A percentile compares a stretch with the other conserved stretches of the same genome.
These are phyloP conservation scores for Crocidura indochinensis DNA, from an alignment of 2,797 vertebrate species.

Conservation along the genomic window DNA sequence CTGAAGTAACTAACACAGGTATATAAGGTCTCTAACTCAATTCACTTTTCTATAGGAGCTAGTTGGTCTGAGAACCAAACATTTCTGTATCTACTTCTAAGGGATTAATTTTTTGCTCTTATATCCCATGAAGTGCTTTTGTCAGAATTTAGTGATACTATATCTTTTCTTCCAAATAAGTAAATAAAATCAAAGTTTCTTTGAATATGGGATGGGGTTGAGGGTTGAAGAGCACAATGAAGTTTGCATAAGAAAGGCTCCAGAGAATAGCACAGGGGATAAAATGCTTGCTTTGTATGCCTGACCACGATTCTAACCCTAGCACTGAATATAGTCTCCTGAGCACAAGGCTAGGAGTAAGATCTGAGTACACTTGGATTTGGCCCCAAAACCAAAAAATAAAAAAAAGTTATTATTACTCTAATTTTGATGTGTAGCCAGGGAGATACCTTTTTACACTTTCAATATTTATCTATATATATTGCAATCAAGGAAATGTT, in stretches of 20 bases:
- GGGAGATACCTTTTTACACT: background rate
- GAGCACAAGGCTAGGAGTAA: too few species aligned
- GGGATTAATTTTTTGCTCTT: background rate
- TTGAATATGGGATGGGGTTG: background rate
- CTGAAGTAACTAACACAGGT: background rate
- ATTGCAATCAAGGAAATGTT: too few species aligned
- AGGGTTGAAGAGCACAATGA: too few species aligned
- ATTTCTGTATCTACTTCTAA: background rate
- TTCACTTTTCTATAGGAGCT: background rate
- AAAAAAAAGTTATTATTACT: background rate
- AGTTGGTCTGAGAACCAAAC: background rate
- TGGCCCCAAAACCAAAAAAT: too few species aligned
- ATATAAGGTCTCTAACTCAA: background rate
- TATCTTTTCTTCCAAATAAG: constrained; percentile 11
- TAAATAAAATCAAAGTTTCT: constrained; percentile 10
- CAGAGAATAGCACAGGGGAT: too few species aligned
- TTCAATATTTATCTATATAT: too few species aligned
- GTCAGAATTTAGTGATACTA: background rate
- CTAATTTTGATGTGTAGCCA: background rate
- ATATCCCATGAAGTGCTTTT: background rate
- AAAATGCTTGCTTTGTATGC: too few species aligned
- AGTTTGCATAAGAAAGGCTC: background rate
- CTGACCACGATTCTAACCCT: too few species aligned
- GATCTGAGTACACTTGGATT: too few species aligned
- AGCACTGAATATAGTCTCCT: too few species aligned